Base-by-base conservation (phyloP, 2,797 vertebrate genomes). In the Acanthurus lineatus region DNA sequence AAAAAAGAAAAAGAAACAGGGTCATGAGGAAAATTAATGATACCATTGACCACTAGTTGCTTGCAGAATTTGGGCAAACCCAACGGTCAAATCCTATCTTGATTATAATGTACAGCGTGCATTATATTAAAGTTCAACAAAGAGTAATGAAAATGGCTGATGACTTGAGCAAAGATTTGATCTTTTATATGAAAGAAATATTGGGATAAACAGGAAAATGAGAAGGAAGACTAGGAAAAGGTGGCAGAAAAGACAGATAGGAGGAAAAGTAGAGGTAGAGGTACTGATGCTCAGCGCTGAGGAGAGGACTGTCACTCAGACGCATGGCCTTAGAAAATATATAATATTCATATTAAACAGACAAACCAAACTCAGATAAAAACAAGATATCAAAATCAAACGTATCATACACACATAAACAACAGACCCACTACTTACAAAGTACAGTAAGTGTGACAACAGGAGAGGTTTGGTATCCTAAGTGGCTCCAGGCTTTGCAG, bases 391-490 rank as follows among this genome's bases (percentile, higher is more conserved):
- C 12, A 15, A 2, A 12, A 28, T 4, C 15, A 9, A 54, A 56
- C 35, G 59, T 35, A 3, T 22, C 19, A 28, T 67, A 28, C 65
- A 73, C 54, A 66, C 8, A 63, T 32, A 54, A 10, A 73, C 44
- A 40, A 54, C 38, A 47, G 15, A 10, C 10, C 3, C 28, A 19
- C 17, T 71, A 95, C 95, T 95, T 86, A 96, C 95, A 96, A 25
- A 96, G 87, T 6, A 96, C 91, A n/a, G 88, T 77, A 10, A 96
- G 89, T 2, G 92, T 77, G n/a, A 87, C 47, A 0, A 85, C 48
- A 6, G 84, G 82, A 1, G 95, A 96, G 16, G 84, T 91, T 25
- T 94, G 94, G 81, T 92, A 89, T 80, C 95, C 95, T 8, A 94
- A 62, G 4, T 32, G 69, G 54, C 94, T 96, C 85, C 93, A 93